Base-by-base conservation (phyloP, 1,140 invertebrate genomes). In the Drosophila nikananu region DNA sequence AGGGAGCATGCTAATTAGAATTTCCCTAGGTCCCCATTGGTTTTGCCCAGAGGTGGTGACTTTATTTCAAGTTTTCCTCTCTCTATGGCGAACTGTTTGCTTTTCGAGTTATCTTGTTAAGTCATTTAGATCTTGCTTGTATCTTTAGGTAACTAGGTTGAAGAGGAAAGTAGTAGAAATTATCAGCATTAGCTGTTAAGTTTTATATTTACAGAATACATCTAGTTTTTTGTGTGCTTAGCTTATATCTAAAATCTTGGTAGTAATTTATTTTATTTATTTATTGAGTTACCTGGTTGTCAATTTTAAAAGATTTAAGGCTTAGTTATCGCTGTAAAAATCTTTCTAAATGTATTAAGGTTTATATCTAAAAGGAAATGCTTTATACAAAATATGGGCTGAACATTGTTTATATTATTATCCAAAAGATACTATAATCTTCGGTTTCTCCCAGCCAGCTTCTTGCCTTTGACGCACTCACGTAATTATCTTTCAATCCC, bases 401-500 rank as follows among this genome's bases (percentile, higher is more conserved):
- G 9, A 32, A 32, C 32, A 3, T 32, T 4, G 4, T 5, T 30
- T 13, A 27, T 13, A 17, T 39, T 17, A 25, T 44, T 8, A 17
- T 5, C 3, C 7, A 25, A n/a, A 64, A 37, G 35, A 59, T 23
- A 32, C n/a, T 9, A 32, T 3, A 30, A n/a, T 7, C 25, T 32
- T 64, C 25, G 13, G 1, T 32, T 55, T 0, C 6, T 39, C 32
- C 13, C n/a, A 32, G n/a, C 12, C 9, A n/a, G 21, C 21, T 59
- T 39, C n/a, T n/a, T 59, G 23, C 12, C 35, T 59, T 27, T 30
- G 25, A 44, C 57, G 39, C 57, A 62, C 41, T 64, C 15, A 27
- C 48, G 27, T 67, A 49, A 72, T 71, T 60, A 42, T 73, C 44
- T 27, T 35, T 35, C 21, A 68, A 54, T 67, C 21, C 30, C 48